A percentile compares a stretch with the other conserved stretches of the same genome.
Conservation (phyloP, 2,888 invertebrate genomes). For the Crepidodera aurea region DNA sequence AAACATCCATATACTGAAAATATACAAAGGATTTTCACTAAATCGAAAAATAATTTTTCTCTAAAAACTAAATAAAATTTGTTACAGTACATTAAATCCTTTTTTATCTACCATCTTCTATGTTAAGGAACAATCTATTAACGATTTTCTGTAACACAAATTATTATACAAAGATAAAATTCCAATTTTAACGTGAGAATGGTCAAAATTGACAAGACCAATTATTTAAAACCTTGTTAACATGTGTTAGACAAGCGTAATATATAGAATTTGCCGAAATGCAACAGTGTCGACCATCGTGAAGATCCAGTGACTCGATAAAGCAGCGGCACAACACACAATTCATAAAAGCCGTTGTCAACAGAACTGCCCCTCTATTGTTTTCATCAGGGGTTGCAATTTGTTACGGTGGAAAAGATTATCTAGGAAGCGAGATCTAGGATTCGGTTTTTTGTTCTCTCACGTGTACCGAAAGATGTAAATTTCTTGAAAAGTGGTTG, state of each 20-base stretch:
- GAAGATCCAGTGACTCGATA: slow-evolving; percentile 35
- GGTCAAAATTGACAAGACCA: slow-evolving; percentile 32
- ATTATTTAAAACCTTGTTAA: slow-evolving; percentile 47
- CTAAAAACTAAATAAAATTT: too few species aligned
- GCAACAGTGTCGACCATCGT: slow-evolving; percentile 30
- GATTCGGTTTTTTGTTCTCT: slow-evolving; percentile 22
- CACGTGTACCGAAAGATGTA: slow-evolving; percentile 28
- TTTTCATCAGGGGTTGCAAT: slow-evolving; percentile 46
- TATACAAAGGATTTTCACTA: too few species aligned
- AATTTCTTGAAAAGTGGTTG: slow-evolving; percentile 33
- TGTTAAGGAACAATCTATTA: neutral
- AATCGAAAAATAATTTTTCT: too few species aligned
- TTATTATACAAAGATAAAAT: slow-evolving; percentile 6
- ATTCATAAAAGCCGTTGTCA: slow-evolving; percentile 40
- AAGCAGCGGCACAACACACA: slow-evolving; percentile 36
- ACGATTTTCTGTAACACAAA: neutral
- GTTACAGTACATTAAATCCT: neutral
- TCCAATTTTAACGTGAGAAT: neutral
- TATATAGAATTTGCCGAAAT: slow-evolving; percentile 37
- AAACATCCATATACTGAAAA: too few species aligned
- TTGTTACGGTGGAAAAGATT: slow-evolving; percentile 40
- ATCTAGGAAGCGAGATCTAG: slow-evolving; percentile 31
- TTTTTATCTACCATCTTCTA: neutral
- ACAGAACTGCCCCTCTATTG: slow-evolving; percentile 37
- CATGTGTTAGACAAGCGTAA: slow-evolving; percentile 39